Base-by-base conservation (phyloP, 1,140 invertebrate species). In the Bombus balteatus region DNA sequence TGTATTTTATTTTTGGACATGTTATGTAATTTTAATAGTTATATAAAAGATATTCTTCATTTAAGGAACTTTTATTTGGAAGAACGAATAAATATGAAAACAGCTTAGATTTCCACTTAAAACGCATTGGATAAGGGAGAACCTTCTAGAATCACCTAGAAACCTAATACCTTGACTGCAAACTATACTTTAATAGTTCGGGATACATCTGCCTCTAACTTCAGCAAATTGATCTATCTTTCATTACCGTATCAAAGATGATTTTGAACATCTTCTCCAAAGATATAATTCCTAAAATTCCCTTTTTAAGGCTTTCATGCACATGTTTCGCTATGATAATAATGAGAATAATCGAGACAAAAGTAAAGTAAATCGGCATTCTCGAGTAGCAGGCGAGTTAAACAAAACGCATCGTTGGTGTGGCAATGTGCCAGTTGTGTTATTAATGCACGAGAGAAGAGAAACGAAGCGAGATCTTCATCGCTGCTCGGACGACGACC, bases 401-500 rank as follows among this genome's bases (percentile, higher is more conserved):
- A 79, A 43, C 37, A 78, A 78, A 78, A 81, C 59, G 37, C 28
- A 28, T 10, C 6, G 39, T 22, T 47, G 66, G 66, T 43, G 65
- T 80, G 68, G 83, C 77, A 79, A 10, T 10, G 71, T 70, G 72
- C 71, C 84, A 81, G 71, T 85, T 66, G 57, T 81, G 84, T 85
- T 85, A 85, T 90, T 89, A 90, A 88, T 83, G 89, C 74, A 66
- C 47, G 22, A 25, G 81, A 57, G 77, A 84, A 62, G 81, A 65
- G 78, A 71, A 81, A 80, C 85, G 59, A 47, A 62, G 75, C 66
- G 89, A 90, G 89, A 90, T 90, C 89, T 90, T 90, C 89, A 90
- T 90, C 89, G 87, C 59, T 47, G 68, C 77, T 82, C 85, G 81
- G 78, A 80, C 81, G 81, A 62, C 85, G 86, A 87, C 70, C 77